phyloP scores from a whole-genome alignment of 2,888 invertebrate genomes.

The Plusia festucae region DNA sequence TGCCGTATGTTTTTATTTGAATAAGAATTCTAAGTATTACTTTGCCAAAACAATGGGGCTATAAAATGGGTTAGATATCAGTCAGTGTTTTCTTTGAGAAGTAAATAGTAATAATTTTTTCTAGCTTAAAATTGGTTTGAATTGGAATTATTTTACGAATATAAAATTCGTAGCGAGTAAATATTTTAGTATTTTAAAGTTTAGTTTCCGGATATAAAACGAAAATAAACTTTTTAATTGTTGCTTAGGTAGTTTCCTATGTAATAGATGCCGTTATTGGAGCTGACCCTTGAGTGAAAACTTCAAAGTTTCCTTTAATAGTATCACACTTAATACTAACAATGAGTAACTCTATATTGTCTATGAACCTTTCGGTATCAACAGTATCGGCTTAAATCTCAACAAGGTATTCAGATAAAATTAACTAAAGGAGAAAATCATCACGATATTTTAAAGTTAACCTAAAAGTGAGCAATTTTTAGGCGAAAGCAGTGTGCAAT shows the following conservation, averaged over 20 bases:
- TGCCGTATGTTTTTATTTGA: neutral
- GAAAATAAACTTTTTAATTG: neutral
- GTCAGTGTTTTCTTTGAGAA: too few species aligned
- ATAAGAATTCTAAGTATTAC: neutral
- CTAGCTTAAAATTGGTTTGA: too few species aligned
- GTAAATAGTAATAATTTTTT: too few species aligned
- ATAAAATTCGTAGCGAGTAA: too few species aligned
- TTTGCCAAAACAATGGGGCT: too few species aligned
- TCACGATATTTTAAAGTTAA: conserved; percentile 28
- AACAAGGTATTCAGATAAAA: conserved; percentile 17
- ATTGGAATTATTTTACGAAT: too few species aligned
- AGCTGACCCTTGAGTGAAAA: neutral
- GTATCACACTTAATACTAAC: conserved; percentile 20
- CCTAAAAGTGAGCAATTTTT: conserved; percentile 14
- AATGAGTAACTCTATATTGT: conserved; percentile 13
- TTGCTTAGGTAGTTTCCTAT: neutral
- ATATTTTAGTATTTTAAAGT: too few species aligned
- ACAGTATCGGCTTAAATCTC: conserved; percentile 30
- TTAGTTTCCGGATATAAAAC: neutral
- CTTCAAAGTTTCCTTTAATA: conserved; percentile 5
- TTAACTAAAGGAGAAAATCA: conserved; percentile 18
- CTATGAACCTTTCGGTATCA: conserved; percentile 19
- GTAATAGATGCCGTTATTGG: neutral
- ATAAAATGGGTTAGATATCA: too few species aligned
- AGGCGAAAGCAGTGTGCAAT: conserved; percentile 15